Conservation (phyloP, 2,888 invertebrate species). For the Meiosimyza decipiens region DNA sequence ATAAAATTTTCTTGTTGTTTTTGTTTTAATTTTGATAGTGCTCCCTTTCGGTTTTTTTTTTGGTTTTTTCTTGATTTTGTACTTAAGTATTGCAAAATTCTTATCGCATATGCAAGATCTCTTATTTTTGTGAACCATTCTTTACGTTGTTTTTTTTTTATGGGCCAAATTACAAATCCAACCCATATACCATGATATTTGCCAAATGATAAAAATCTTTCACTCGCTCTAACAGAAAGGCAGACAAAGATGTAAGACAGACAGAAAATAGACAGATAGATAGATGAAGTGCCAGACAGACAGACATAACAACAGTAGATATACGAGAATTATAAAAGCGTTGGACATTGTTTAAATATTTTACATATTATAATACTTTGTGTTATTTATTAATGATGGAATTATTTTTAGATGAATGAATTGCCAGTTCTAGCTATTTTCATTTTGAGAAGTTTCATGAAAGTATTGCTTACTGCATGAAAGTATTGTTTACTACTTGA, state of each 20-base stretch:
- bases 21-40: slow-evolving; percentile 17
- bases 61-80: not conserved
- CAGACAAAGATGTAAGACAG: not conserved
- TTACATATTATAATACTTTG: too few relatives aligned
- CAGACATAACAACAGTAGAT: slow-evolving; percentile 8
- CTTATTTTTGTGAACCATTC: slow-evolving; percentile 4
- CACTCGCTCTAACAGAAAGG: slow-evolving; percentile 15
- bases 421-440: too few relatives aligned
- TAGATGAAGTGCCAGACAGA: slow-evolving; percentile 11
- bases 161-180: slow-evolving; percentile 27
- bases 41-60: slow-evolving; percentile 6
- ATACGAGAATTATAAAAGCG: not conserved
- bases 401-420: too few relatives aligned
- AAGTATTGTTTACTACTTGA: too few relatives aligned
- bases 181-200: slow-evolving; percentile 60
- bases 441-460: too few relatives aligned
- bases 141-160: not conserved
- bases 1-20: slow-evolving; percentile 3
- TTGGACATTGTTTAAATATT: too few relatives aligned
- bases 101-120: slow-evolving; percentile 42
- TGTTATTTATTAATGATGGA: too few relatives aligned
- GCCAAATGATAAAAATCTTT: slow-evolving; percentile 58
- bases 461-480: too few relatives aligned
- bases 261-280: slow-evolving; percentile 13
- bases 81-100: slow-evolving; percentile 17